phyloP scores from a whole-genome alignment of 2,888 invertebrate species.

The Lepidonotus clava region DNA sequence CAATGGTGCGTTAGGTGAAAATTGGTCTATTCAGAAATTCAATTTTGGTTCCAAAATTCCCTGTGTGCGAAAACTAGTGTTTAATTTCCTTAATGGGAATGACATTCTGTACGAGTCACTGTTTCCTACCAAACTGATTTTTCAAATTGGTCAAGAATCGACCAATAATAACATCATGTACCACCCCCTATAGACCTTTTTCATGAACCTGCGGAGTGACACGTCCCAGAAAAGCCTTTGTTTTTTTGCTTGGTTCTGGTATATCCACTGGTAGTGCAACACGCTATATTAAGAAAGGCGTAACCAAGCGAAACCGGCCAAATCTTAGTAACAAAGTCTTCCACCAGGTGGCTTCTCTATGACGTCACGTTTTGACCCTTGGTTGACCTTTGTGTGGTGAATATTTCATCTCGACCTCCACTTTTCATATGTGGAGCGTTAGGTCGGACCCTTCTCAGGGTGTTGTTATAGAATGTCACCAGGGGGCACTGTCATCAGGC shows the following conservation, averaged over 20 bases:
- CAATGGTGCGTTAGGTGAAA: too few relatives aligned
- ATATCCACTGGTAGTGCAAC: too few relatives aligned
- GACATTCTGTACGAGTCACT: too few relatives aligned
- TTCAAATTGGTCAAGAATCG: neutral
- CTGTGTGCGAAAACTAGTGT: too few relatives aligned
- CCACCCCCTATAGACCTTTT: neutral
- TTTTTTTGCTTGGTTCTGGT: neutral
- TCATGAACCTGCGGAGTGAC: neutral
- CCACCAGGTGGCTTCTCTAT: neutral
- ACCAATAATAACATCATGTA: neutral
- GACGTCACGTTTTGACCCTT: neutral
- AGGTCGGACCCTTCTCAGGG: neutral
- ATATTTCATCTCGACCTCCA: neutral
- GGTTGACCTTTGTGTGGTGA: neutral
- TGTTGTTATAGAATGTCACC: neutral
- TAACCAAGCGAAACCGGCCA: neutral
- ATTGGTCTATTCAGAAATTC: too few relatives aligned
- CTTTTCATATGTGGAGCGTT: neutral
- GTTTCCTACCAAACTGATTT: too few relatives aligned
- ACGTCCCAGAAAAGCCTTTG: neutral
- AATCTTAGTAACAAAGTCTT: neutral
- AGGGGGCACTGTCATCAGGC: neutral
- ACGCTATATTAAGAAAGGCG: too few relatives aligned
- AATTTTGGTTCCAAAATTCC: too few relatives aligned
- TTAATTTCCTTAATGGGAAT: too few relatives aligned